Evolutionary conservation across 2,888 invertebrate species (phyloP).

Genomic region (Dynastes hyllus): DNA sequence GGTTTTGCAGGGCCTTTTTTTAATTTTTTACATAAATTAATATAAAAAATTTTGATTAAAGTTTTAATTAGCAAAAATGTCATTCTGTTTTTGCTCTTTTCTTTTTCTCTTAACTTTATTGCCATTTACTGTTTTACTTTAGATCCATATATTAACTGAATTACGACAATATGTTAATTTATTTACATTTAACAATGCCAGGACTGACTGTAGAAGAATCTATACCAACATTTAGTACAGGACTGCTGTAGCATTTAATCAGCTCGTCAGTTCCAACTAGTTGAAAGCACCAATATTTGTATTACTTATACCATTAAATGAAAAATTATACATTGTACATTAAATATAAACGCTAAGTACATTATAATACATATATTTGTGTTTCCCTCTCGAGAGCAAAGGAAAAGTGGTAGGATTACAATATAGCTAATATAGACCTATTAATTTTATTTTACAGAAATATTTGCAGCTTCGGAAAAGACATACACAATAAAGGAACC

Average conservation of each 20-base stretch:
- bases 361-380: conserved; percentile 60
- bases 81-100: conserved; percentile 57
- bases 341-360: conserved; percentile 65
- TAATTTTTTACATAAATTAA: conserved; percentile 67
- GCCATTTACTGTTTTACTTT: conserved; percentile 38
- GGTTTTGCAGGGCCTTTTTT: conserved; percentile 67
- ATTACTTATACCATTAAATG: conserved; percentile 64
- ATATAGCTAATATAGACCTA: neutral
- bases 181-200: conserved; percentile 56
- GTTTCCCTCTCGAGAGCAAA: conserved; percentile 33
- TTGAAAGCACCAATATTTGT: conserved; percentile 71
- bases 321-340: conserved; percentile 66
- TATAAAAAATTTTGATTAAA: conserved; percentile 69
- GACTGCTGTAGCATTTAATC: conserved; percentile 60
- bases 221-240: conserved; percentile 62
- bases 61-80: no score
- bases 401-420: conserved; percentile 2
- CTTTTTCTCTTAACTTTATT: conserved; percentile 35
- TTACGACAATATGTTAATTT: conserved; percentile 38
- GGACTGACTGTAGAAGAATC: conserved; percentile 64
- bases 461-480: conserved; percentile 9
- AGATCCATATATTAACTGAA: conserved; percentile 45
- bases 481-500: neutral
- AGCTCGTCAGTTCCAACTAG: conserved; percentile 67
- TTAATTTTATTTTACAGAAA: conserved; percentile 5